phyloP scores from a whole-genome alignment of 2,888 invertebrate genomes.

The Phoenoteleia sp. region DNA sequence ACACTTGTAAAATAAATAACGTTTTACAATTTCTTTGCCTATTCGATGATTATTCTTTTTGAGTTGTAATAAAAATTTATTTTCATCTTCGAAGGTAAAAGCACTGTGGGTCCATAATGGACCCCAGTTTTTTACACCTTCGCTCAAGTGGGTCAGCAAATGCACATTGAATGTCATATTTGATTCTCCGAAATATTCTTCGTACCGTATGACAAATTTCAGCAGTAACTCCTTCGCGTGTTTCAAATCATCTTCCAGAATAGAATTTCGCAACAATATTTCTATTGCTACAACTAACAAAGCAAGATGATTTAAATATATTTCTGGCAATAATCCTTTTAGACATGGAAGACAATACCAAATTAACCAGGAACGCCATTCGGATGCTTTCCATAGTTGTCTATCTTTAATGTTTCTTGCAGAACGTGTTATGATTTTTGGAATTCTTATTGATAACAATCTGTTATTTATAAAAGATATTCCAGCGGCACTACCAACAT shows the following conservation, averaged over 20 bases:
- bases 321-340: conserved; percentile 35
- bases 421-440: conserved; percentile 42
- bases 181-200: conserved; percentile 29
- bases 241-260: too few species aligned
- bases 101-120: conserved; percentile 59
- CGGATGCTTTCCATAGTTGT: conserved; percentile 60
- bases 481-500: conserved; percentile 36
- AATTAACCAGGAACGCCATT: conserved; percentile 63
- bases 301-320: conserved; percentile 58
- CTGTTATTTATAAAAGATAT: conserved; percentile 29
- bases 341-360: conserved; percentile 48
- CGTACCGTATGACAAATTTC: conserved; percentile 17
- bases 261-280: not conserved
- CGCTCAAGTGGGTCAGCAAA: conserved; percentile 33
- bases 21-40: conserved; percentile 26
- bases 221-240: too few species aligned
- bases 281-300: not conserved
- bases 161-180: conserved; percentile 58
- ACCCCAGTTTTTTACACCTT: conserved; percentile 53
- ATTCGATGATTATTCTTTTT: conserved; percentile 39
- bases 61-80: conserved; percentile 26
- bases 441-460: conserved; percentile 35
- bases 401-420: conserved; percentile 30
- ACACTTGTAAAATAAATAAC: conserved; percentile 14
- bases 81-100: conserved; percentile 60